Evolutionary conservation across 2,888 invertebrate genomes (phyloP), one percentile per base, ranked within the genome.

Genomic region (Pyrochroa serraticornis): DNA sequence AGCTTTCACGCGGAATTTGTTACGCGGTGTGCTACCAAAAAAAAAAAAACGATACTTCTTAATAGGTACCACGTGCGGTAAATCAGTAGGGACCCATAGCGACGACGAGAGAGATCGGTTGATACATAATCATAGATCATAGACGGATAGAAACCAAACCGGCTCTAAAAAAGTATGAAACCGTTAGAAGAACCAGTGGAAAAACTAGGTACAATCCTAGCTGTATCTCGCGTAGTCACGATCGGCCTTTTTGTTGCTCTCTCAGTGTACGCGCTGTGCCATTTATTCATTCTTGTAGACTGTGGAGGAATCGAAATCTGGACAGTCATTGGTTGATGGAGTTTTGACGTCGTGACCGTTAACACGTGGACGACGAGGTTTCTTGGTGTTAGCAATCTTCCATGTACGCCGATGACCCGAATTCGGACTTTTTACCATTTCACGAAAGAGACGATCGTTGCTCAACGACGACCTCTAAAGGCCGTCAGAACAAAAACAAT

Each of bases 141-240:
- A 62, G 63, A 22, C 22, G 22, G 22, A 56, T 57, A 46, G 54
- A 63, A 59, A 60, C 62, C 50, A 54, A 63, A 66, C 64, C 60
- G 59, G 65, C 59, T 65, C 52, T 50, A 57, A 66, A 66, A 65
- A 60, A 54, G 57, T 45, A 57, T 34, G 44, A 45, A 54, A 65
- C 66, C 68, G 66, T 66, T 67, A 65, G 33, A 33, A 57, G 61
- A 61, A 60, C 61, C 59, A 62, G 64, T 56, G 64, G 62, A 67
- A 64, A 66, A 68, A 69, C 65, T 67, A 63, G 67, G 64, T 63
- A 64, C 62, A 58, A 60, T 59, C 57, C 58, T 69, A 68, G 67
- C 69, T 65, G 67, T 69, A 68, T 62, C 63, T 67, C 53, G 66
- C 62, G 67, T 68, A 67, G 42, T 60, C 60, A 60, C 60, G 60